phyloP scores from a whole-genome alignment of 2,888 invertebrate species.

The Leptinotarsa tumamoca region DNA sequence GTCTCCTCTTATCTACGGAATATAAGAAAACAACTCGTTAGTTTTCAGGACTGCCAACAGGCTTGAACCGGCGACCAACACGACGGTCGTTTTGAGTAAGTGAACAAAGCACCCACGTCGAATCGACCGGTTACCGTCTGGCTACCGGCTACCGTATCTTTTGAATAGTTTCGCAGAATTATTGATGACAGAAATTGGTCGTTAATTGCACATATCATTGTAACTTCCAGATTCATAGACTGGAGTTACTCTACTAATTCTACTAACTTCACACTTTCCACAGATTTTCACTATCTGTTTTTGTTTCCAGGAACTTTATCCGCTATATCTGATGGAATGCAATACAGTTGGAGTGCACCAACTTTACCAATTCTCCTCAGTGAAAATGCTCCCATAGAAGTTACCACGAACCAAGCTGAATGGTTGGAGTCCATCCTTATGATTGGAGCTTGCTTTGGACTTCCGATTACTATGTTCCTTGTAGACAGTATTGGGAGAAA shows the following conservation, averaged over 20 bases:
- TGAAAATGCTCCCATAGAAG: constrained; percentile 55
- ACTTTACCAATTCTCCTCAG: constrained; percentile 60
- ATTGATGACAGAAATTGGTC: too few relatives aligned
- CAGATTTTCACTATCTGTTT: not conserved
- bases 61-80: too few relatives aligned
- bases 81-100: too few relatives aligned
- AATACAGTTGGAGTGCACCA: constrained; percentile 65
- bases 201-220: too few relatives aligned
- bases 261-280: too few relatives aligned
- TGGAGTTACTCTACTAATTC: not conserved
- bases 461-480: constrained; percentile 60
- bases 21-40: too few relatives aligned
- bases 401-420: constrained; percentile 54
- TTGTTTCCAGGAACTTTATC: constrained; percentile 61
- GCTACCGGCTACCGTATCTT: too few relatives aligned
- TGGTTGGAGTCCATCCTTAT: constrained; percentile 59
- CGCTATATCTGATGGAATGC: constrained; percentile 65
- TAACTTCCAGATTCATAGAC: not conserved
- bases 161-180: too few relatives aligned
- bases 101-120: too few relatives aligned
- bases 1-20: too few relatives aligned
- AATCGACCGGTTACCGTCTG: too few relatives aligned
- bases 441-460: constrained; percentile 57
- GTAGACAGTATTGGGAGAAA: constrained; percentile 62
- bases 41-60: too few relatives aligned